Base-by-base conservation (phyloP, 1,140 invertebrate genomes). In the Drosophila novamexicana region DNA sequence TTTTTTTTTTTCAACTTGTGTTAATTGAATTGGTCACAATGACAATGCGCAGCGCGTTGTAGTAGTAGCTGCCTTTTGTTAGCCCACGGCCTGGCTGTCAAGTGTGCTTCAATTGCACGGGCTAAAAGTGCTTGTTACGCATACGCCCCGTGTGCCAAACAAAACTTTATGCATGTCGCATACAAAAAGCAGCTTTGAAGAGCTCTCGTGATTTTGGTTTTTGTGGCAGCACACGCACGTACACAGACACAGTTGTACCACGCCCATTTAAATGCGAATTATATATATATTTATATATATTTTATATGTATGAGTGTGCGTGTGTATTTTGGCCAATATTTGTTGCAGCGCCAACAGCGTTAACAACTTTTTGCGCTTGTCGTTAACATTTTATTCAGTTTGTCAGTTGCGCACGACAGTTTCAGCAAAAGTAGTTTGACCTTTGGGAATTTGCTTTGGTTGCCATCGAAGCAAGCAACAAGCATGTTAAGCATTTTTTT, bases 1-100 rank as follows among this genome's bases (percentile, higher is more conserved):
- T 10, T 9, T 29, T 7, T 29, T 29, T 66, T 75, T 78, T 69
- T 79, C 42, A 71, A 77, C 63, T 76, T 84, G 56, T 70, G 80
- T 83, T 88, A 88, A 88, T 88, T 88, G 83, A 89, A 88, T 89
- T 63, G 76, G 40, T 59, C 61, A 70, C 14, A 76, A 83, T 69
- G 81, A 81, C 77, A 85, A 77, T 72, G 36, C 34, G 39, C 9
- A 18, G 36, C 10, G 57, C 40, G 45, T 63, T 53, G 45, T 78
- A 56, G 45, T 63, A 57, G 45, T 78, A 56, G 45, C 64, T 58
- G 73, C 68, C 70, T 73, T 85, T 85, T 84, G 83, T 75, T 50
- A 70, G 67, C 18, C 83, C 82, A 79, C 71, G 82, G 63, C 50
- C 82, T 58, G 64, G 9, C 68, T 59, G 18, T 56, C 56, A 42